These are phyloP conservation scores for Etheostoma perlongum DNA, from an alignment of 2,797 vertebrate genomes.

Conservation along the genomic window DNA sequence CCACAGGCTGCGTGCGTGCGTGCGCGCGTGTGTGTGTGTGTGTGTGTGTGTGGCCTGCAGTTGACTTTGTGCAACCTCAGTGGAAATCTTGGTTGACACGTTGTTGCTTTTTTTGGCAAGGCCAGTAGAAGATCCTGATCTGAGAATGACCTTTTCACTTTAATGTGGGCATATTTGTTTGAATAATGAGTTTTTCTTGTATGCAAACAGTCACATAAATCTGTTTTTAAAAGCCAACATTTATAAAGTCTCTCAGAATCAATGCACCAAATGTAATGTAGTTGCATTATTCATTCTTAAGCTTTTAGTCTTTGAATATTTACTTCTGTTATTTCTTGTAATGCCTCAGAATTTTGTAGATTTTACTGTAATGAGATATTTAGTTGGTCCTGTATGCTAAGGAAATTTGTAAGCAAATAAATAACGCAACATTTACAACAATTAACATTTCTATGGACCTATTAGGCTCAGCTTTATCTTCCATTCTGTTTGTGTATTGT, in stretches of 20 bases:
- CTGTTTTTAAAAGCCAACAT: slow-evolving; percentile 33
- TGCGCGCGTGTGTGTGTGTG: slow-evolving; percentile 5
- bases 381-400: neutral
- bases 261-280: slow-evolving; percentile 20
- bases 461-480: neutral
- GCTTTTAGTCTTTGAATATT: slow-evolving; percentile 7
- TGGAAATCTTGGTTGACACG: slow-evolving; percentile 55
- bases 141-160: slow-evolving; percentile 52
- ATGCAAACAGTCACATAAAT: slow-evolving; percentile 40
- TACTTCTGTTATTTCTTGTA: neutral
- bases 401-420: neutral
- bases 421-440: neutral
- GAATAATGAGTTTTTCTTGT: slow-evolving; percentile 52
- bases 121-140: slow-evolving; percentile 48
- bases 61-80: slow-evolving; percentile 64
- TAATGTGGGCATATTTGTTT: slow-evolving; percentile 47
- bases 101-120: slow-evolving; percentile 45
- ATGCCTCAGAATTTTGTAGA: neutral
- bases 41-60: slow-evolving; percentile 47
- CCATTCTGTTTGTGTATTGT: neutral
- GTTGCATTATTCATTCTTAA: neutral
- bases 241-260: slow-evolving; percentile 50
- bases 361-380: slow-evolving; percentile 8
- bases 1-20: neutral
- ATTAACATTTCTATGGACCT: neutral